These are phyloP conservation scores for Lasioglossum malachurum DNA, from an alignment of 2,888 invertebrate species.

Conservation along the genomic window DNA sequence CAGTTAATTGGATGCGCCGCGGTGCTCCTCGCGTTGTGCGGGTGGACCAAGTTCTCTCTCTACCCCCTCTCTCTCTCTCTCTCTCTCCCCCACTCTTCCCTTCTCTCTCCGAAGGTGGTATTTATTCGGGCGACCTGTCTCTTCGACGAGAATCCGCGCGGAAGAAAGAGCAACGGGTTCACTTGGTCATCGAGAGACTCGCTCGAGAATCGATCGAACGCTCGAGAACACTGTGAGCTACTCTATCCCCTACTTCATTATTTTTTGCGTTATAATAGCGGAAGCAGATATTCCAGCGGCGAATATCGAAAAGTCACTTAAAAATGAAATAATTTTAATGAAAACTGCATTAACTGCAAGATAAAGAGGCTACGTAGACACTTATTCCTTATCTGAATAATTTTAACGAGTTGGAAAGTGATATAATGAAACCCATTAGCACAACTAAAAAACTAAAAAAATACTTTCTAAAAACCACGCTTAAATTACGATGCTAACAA, in stretches of 20 bases:
- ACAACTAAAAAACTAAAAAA: too few relatives aligned
- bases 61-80: not conserved
- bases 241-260: not conserved
- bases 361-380: too few relatives aligned
- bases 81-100: not conserved
- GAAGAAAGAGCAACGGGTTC: not conserved
- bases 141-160: conserved; percentile 16
- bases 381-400: too few relatives aligned
- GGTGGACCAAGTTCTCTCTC: conserved; percentile 12
- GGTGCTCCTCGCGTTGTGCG: not conserved
- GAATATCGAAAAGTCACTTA: too few relatives aligned
- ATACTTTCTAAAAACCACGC: too few relatives aligned
- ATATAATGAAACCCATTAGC: too few relatives aligned
- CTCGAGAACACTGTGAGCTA: not conserved
- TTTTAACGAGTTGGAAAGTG: too few relatives aligned
- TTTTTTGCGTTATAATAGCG: not conserved
- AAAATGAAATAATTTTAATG: not conserved
- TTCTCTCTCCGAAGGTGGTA: not conserved
- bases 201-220: not conserved
- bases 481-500: too few relatives aligned
- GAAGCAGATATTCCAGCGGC: not conserved
- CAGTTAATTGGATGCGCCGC: conserved; percentile 64
- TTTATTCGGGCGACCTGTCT: conserved; percentile 31
- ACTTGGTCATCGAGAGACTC: conserved; percentile 19
- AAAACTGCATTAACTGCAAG: too few relatives aligned